Evolutionary conservation across 2,797 vertebrate genomes (phyloP), one percentile per base, ranked within the genome.

Genomic region (Pelodytes ibericus): DNA sequence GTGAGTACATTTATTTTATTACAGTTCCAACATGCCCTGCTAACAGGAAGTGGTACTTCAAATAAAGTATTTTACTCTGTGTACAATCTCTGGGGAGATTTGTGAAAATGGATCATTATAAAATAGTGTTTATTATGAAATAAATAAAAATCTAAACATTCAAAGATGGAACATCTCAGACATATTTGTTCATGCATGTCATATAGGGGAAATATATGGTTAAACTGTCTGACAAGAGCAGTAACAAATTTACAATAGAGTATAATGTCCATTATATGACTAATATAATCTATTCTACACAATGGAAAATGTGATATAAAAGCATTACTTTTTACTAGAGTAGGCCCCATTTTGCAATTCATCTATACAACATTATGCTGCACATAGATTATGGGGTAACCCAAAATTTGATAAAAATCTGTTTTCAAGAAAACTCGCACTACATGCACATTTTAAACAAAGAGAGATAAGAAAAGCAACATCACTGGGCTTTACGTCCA

Each of bases 1-100:
- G 39, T 39, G 31, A 63, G 44, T 39, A 63, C 60, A 13, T 56
- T 62, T 58, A 39, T 47, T 69, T 62, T 62, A 69, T 68, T 61
- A 69, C 20, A 30, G n/a, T 49, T 75, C 68, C 24, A 61, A 51
- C 22, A 49, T 60, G n/a, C 29, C 65, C 18, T 39, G 56, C 65
- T 27, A 51, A 30, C 20, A 70, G 41, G 44, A 75, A 59, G n/a
- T 41, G 26, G 22, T 69, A 47, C 65, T 41, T 75, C 41, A 69
- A 36, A 60, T 74, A 51, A 72, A 62, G 30, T 69, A 53, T 69
- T 75, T 69, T 62, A 36, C 27, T 59, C 24, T 39, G 27, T 51
- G 29, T 20, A 25, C 16, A 60, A 51, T 69, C 65, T 62, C 30
- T 15, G 9, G 58, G 56, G 41, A 51, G 44, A 39, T 41, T 1